Conservation (phyloP, 2,797 vertebrate species). For the Champsocephalus gunnari region DNA sequence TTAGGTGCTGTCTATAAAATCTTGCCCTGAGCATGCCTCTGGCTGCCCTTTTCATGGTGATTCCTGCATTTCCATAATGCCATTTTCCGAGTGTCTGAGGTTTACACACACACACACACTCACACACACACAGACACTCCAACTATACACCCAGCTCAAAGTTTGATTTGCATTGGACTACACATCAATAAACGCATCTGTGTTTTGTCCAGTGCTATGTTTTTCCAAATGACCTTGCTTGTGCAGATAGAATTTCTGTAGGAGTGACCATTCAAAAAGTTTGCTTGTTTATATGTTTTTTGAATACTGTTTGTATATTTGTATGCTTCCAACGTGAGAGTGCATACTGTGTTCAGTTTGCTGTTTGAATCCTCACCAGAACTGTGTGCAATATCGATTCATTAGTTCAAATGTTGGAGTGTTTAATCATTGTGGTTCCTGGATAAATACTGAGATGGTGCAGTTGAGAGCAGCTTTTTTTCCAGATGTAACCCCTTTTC, state of each 20-base stretch:
- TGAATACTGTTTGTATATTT: neutral
- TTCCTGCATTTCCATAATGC: conserved; percentile 65
- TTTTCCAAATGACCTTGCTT: conserved; percentile 56
- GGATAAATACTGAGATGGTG: conserved; percentile 19
- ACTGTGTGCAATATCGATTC: neutral
- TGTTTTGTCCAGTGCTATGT: conserved; percentile 22
- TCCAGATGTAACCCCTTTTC: conserved; percentile 29
- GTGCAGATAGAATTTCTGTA: conserved; percentile 28
- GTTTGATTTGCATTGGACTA: conserved; percentile 51
- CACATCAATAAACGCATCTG: conserved; percentile 51
- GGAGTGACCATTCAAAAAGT: conserved; percentile 8
- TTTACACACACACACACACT: conserved; percentile 33
- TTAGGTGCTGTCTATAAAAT: conserved; percentile 58
- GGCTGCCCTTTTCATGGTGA: conserved; percentile 70
- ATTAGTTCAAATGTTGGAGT: conserved; percentile 18
- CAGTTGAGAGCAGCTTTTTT: conserved; percentile 11
- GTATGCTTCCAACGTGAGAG: neutral
- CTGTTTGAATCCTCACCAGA: conserved; percentile 4
- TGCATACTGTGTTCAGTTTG: conserved; percentile 1
- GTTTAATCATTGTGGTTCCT: conserved; percentile 6
- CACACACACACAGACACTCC: conserved; percentile 8
- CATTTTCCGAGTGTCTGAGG: conserved; percentile 35
- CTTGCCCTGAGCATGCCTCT: conserved; percentile 58
- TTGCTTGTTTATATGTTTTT: conserved; percentile 5
- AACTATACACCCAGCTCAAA: conserved; percentile 15